Evolutionary conservation across 30 jellyfish, hydroid and myxozoan genomes (phyloP).

Genomic region (Chrysaora quinquecirrha): DNA sequence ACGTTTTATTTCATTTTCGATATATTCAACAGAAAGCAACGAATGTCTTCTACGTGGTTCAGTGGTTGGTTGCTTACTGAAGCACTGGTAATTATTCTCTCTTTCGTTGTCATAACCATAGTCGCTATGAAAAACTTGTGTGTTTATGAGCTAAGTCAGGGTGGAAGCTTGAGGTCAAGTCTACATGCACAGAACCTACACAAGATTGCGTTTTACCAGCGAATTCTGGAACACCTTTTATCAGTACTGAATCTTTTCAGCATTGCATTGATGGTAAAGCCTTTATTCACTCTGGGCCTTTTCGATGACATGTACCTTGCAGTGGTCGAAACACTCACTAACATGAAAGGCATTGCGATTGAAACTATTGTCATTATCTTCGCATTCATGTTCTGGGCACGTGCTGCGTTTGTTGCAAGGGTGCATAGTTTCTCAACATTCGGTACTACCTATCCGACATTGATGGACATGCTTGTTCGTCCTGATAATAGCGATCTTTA

Average conservation of each 20-base stretch:
- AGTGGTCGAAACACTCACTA: constrained; percentile 18
- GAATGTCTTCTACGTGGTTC: constrained; percentile 60
- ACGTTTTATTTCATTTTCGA: constrained; percentile 51
- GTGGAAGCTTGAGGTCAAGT: background rate
- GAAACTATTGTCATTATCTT: constrained; percentile 37
- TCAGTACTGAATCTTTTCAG: constrained; percentile 26
- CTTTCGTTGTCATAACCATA: constrained; percentile 21
- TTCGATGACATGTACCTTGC: constrained; percentile 69
- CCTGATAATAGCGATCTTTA: constrained; percentile 49
- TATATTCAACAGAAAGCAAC: constrained; percentile 19
- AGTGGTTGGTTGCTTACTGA: constrained; percentile 45
- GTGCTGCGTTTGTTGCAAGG: constrained; percentile 47
- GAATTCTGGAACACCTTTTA: constrained; percentile 11
- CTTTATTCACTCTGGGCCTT: constrained; percentile 62
- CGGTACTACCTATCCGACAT: constrained; percentile 29
- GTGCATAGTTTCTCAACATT: constrained; percentile 29
- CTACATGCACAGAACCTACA: constrained; percentile 3
- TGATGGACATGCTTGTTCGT: constrained; percentile 67
- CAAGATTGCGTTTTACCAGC: background rate
- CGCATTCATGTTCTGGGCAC: constrained; percentile 65
- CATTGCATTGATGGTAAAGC: constrained; percentile 35
- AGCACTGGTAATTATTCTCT: constrained; percentile 18
- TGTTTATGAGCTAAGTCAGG: constrained; percentile 4
- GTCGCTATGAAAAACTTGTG: background rate
- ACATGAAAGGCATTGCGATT: constrained; percentile 49